phyloP scores from a whole-genome alignment of 1,140 invertebrate species.

The Orius insidiosus region DNA sequence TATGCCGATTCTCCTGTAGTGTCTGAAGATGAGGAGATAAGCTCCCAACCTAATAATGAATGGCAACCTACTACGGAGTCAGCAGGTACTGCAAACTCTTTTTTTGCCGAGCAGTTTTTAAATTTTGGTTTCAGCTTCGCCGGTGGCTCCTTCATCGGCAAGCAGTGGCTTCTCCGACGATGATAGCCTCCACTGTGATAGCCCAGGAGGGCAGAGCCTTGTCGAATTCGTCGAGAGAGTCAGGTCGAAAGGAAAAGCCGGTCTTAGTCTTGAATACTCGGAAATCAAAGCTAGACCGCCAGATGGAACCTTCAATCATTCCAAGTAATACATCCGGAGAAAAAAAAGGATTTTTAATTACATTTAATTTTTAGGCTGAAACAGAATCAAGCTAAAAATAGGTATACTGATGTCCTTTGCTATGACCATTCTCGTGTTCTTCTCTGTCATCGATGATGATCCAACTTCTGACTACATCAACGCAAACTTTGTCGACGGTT shows the following conservation, averaged over 20 bases:
- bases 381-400: conserved; percentile 78
- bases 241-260: conserved; percentile 49
- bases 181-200: conserved; percentile 60
- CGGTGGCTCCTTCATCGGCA: conserved; percentile 43
- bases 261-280: conserved; percentile 64
- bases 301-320: conserved; percentile 64
- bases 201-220: conserved; percentile 40
- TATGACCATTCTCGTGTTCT: conserved; percentile 87
- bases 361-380: conserved; percentile 38
- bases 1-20: conserved; percentile 15
- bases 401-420: conserved; percentile 91
- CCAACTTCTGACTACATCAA: conserved; percentile 84
- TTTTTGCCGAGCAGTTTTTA: no score
- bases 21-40: conserved; percentile 22
- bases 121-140: conserved; percentile 8
- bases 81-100: no score
- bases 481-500: conserved; percentile 95
- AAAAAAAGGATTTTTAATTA: background rate
- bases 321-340: conserved; percentile 34
- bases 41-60: conserved; percentile 13
- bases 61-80: conserved; percentile 16
- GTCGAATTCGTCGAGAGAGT: conserved; percentile 64
- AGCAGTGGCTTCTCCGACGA: conserved; percentile 77
- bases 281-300: conserved; percentile 69
- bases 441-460: conserved; percentile 56